Conservation (phyloP, 2,888 invertebrate species). For the Eurytoma californica region DNA sequence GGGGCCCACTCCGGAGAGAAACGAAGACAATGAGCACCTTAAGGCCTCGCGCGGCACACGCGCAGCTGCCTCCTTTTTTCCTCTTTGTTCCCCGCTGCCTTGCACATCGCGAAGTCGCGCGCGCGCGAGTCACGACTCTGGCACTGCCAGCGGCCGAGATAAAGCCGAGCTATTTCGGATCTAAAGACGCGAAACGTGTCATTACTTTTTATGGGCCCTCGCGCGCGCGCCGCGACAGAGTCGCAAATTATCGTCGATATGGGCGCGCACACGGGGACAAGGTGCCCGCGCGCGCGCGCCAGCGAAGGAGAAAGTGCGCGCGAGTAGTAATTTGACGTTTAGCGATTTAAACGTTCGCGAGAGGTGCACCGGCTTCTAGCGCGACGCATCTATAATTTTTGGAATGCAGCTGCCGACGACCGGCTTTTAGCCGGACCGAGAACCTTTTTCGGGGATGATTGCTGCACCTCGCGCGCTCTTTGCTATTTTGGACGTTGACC, state of each 20-base stretch:
- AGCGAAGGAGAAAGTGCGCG: conserved; percentile 33
- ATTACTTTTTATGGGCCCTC: conserved; percentile 70
- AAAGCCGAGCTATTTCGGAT: conserved; percentile 61
- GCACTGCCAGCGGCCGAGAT: conserved; percentile 51
- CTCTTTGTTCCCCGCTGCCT: background rate
- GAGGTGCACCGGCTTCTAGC: conserved; percentile 29
- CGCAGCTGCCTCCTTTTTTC: conserved; percentile 16
- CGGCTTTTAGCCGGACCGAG: background rate
- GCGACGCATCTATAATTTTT: conserved; percentile 66
- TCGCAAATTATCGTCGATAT: conserved; percentile 48
- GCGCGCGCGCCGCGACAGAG: conserved; percentile 32
- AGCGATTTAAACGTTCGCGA: conserved; percentile 71
- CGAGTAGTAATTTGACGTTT: conserved; percentile 71
- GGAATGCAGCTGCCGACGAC: conserved; percentile 69
- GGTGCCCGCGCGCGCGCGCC: background rate
- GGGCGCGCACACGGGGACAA: conserved; percentile 11
- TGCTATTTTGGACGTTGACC: conserved; percentile 36
- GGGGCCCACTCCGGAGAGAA: conserved; percentile 15
- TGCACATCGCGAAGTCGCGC: conserved; percentile 39
- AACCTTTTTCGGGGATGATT: background rate
- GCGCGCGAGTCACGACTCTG: conserved; percentile 51
- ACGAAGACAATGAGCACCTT: conserved; percentile 34
- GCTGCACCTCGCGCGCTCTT: background rate
- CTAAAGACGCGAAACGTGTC: conserved; percentile 65
- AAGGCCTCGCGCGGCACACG: conserved; percentile 22